Conservation (phyloP, 1,140 invertebrate genomes). For the roundworm (Caenorhabditis elegans) region DNA sequence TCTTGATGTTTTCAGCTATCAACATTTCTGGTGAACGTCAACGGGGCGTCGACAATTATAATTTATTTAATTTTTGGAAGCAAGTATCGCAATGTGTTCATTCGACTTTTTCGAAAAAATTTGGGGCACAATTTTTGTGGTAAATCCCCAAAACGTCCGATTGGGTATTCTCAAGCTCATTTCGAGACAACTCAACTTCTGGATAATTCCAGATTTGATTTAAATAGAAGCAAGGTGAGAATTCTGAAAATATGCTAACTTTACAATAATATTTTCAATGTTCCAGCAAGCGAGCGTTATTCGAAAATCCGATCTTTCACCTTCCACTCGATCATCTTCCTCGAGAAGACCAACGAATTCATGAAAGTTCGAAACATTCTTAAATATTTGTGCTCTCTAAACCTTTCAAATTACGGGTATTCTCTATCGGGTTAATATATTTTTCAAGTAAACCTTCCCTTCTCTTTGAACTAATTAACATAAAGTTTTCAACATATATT, state of each 20-base stretch:
- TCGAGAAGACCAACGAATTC: neutral
- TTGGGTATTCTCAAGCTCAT: neutral
- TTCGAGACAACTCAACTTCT: neutral
- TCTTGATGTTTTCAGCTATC: neutral
- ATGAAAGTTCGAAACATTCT: too few species aligned
- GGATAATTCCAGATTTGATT: neutral
- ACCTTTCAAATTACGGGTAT: too few species aligned
- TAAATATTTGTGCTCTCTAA: too few species aligned
- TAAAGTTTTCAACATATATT: too few species aligned
- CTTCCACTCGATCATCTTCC: neutral
- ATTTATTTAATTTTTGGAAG: conserved; percentile 45
- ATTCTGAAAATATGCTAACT: neutral
- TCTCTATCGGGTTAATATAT: too few species aligned
- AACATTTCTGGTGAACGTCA: conserved; percentile 44
- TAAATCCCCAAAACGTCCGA: neutral
- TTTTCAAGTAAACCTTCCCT: too few species aligned
- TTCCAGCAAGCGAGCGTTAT: conserved; percentile 1
- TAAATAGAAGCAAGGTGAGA: neutral
- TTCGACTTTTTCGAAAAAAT: neutral
- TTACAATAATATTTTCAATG: neutral
- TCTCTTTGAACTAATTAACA: too few species aligned
- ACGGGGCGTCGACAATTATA: conserved; percentile 42
- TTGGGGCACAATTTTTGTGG: neutral
- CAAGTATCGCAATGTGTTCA: conserved; percentile 40
- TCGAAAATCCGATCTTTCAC: neutral